Evolutionary conservation across 2,888 invertebrate genomes (phyloP).

Genomic region (Mythimna albipuncta): DNA sequence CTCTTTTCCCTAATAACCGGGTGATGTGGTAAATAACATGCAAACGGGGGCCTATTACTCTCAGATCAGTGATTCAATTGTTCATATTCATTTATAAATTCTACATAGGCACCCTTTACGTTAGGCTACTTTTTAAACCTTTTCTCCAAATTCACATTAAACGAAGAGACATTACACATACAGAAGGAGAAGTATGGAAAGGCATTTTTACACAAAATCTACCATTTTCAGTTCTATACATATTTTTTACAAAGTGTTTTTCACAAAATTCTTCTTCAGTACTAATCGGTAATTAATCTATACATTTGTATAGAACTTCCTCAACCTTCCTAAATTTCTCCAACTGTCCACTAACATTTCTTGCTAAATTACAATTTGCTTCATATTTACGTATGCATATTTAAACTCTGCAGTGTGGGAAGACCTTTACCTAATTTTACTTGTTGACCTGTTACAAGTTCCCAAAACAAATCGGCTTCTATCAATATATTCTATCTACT

Average conservation of each 20-base stretch:
- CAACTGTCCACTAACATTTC: conserved; percentile 10
- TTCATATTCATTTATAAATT: conserved; percentile 5
- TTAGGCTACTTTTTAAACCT: neutral
- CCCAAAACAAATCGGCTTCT: no score
- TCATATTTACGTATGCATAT: neutral
- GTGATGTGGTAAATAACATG: conserved; percentile 6
- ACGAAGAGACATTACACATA: neutral
- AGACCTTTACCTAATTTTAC: conserved; percentile 8
- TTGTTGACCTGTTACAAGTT: conserved; percentile 4
- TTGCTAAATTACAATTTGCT: conserved; percentile 9
- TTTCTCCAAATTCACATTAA: conserved; percentile 1
- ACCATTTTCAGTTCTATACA: no score
- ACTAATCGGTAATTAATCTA: neutral
- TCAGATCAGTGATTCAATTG: conserved; percentile 3
- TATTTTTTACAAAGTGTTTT: conserved; percentile 8
- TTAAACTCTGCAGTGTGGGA: conserved; percentile 1
- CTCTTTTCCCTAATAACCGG: neutral
- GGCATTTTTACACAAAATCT: no score
- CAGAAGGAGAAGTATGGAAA: conserved; percentile 2
- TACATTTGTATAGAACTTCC: neutral
- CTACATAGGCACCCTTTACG: neutral
- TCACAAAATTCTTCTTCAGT: conserved; percentile 3
- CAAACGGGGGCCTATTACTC: neutral
- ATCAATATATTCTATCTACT: no score
- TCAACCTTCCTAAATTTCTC: conserved; percentile 15